A percentile compares a stretch with the other conserved stretches of the same genome.
These are phyloP conservation scores for Crypturellus undulatus DNA, from an alignment of 2,113 vertebrate species.

Conservation along the genomic window DNA sequence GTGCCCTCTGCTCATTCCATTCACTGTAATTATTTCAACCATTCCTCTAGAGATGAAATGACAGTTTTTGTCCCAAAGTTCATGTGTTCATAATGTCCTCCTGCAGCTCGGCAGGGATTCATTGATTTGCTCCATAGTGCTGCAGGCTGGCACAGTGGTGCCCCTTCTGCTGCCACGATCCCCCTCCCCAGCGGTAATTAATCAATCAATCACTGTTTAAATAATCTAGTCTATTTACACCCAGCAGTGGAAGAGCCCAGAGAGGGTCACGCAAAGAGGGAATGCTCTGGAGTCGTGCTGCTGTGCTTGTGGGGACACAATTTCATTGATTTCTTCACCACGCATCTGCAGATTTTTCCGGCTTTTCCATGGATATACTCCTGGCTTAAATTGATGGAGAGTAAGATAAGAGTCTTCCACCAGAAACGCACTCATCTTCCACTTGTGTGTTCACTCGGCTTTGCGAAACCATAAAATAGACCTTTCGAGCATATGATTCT, in stretches of 20 bases:
- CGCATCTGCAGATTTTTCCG: background rate
- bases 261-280: background rate
- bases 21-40: background rate
- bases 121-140: background rate
- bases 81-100: background rate
- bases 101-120: background rate
- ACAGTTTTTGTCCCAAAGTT: background rate
- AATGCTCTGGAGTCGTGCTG: rapidly evolving
- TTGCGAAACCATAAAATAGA: slow-evolving; percentile 45
- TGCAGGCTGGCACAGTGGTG: background rate
- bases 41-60: background rate
- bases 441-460: slow-evolving; percentile 13
- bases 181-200: background rate
- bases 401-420: background rate
- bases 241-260: background rate
- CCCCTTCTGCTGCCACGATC: background rate
- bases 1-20: background rate
- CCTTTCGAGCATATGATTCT: background rate
- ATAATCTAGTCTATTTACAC: background rate
- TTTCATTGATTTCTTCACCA: background rate
- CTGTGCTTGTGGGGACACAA: background rate
- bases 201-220: slow-evolving; percentile 14
- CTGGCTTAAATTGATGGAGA: background rate
- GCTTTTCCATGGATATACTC: background rate
- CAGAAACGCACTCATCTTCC: slow-evolving; percentile 31